phyloP scores from a whole-genome alignment of 2,888 invertebrate species.

The Hyposoter didymator region DNA sequence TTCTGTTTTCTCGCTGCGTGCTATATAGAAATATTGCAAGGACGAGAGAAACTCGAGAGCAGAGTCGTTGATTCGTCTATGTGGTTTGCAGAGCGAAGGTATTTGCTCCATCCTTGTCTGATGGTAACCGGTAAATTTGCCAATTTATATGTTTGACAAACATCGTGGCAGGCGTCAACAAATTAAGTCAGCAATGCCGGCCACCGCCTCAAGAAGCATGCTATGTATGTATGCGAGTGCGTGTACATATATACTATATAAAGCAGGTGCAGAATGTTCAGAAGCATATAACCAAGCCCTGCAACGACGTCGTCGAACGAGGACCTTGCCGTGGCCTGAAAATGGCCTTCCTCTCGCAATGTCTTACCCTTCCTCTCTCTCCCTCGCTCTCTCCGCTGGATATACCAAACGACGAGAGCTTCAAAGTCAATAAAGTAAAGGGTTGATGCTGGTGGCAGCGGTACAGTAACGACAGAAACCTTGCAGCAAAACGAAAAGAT shows the following conservation, averaged over 20 bases:
- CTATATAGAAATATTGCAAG: not conserved
- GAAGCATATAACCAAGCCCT: conserved; percentile 36
- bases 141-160: conserved; percentile 76
- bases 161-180: conserved; percentile 72
- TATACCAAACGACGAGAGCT: conserved; percentile 57
- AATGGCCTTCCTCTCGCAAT: conserved; percentile 45
- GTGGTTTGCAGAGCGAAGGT: not conserved
- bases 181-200: conserved; percentile 70
- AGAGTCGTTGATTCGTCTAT: not conserved
- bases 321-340: conserved; percentile 47
- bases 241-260: conserved; percentile 22
- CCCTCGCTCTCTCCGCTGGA: conserved; percentile 12
- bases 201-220: conserved; percentile 46
- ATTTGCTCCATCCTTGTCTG: conserved; percentile 39
- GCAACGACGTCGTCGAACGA: conserved; percentile 49
- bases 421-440: conserved; percentile 63
- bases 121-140: conserved; percentile 71
- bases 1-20: not conserved
- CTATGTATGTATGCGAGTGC: conserved; percentile 7
- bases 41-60: not conserved
- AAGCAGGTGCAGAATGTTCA: conserved; percentile 57
- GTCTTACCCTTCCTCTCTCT: conserved; percentile 14
- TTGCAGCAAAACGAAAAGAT: conserved; percentile 3
- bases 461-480: conserved; percentile 18
- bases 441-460: conserved; percentile 38